Base-by-base conservation (phyloP, 2,113 vertebrate species). In the Cebidichthys violaceus region DNA sequence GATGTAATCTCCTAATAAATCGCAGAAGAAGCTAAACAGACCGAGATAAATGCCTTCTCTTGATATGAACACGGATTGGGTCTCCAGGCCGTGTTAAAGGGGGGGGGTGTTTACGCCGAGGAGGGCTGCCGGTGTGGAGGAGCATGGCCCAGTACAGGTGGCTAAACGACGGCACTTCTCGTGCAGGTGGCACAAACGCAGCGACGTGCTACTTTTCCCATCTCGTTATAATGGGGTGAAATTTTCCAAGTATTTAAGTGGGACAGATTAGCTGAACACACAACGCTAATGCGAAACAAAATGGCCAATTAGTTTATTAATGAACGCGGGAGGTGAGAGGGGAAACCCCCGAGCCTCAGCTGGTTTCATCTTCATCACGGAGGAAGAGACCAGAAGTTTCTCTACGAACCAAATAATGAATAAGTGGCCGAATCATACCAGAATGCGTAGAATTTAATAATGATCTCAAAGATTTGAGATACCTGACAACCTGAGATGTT, bases 261-360 rank as follows among this genome's bases (percentile, higher is more conserved):
- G 72, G 73, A 90, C 18, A 93, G 93, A 95, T 97, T 96, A 97
- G 94, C 91, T 94, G 94, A 96, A 87, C 95, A 95, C 96, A 96
- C 96, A 91, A 37, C 20, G n/a, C 94, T 95, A 95, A 96, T 96
- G 94, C 88, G 88, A 92, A 93, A 88, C 94, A 89, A 95, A 93
- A 91, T 37, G 66, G 59, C 22, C 80, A 92, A 92, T 95, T 94
- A 94, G 89, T 89, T 89, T 85, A 91, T 92, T 80, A 82, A 88
- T 90, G 83, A 66, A 91, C 29, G 68, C 29, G 55, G 79, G 88
- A 73, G 88, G 83, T 20, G 84, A 85, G 60, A 45, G 59, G 0
- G 15, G 24, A 14, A 7, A 2, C 3, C 6, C 8, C 7, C 0
- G 55, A 17, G 47, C 20, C 9, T 4, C 55, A 6, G 45, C 57